Evolutionary conservation across 1,140 invertebrate species (phyloP).

Genomic region (Drosophila tsacasi): DNA sequence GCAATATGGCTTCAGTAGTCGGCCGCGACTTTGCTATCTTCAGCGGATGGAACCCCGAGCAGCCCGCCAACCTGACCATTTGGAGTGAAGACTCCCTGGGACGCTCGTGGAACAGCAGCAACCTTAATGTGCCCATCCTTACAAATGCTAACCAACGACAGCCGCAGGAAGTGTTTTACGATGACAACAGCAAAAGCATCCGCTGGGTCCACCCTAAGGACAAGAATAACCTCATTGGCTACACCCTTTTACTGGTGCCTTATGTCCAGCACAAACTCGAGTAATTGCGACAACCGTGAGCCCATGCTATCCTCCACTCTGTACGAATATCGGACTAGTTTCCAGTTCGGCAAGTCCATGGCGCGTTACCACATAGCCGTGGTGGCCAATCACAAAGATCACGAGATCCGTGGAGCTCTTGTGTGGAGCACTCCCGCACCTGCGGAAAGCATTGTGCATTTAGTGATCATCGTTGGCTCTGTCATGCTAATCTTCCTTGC

Average conservation of each 20-base stretch:
- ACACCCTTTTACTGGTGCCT: neutral
- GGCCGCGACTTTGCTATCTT: neutral
- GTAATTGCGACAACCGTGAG: neutral
- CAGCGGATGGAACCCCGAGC: neutral
- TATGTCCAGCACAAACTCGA: neutral
- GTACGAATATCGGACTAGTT: neutral
- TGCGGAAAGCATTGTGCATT: too few species aligned
- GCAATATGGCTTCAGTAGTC: neutral
- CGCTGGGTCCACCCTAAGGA: neutral
- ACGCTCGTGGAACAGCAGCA: neutral
- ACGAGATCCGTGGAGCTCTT: neutral
- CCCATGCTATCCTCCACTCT: neutral
- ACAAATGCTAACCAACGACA: neutral
- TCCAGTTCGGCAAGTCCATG: neutral
- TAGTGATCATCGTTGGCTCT: neutral
- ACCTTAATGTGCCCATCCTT: neutral
- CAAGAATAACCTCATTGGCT: neutral
- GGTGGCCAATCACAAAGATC: neutral
- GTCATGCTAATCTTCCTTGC: neutral
- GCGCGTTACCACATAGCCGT: neutral
- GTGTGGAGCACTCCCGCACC: conserved; percentile 1
- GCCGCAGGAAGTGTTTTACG: neutral
- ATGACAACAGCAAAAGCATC: neutral
- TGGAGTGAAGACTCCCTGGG: neutral
- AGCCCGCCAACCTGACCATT: neutral